Percentiles rank a stretch among this genome's conserved stretches.
Conservation (phyloP, 2,888 invertebrate species). For the Magallana nippona region DNA sequence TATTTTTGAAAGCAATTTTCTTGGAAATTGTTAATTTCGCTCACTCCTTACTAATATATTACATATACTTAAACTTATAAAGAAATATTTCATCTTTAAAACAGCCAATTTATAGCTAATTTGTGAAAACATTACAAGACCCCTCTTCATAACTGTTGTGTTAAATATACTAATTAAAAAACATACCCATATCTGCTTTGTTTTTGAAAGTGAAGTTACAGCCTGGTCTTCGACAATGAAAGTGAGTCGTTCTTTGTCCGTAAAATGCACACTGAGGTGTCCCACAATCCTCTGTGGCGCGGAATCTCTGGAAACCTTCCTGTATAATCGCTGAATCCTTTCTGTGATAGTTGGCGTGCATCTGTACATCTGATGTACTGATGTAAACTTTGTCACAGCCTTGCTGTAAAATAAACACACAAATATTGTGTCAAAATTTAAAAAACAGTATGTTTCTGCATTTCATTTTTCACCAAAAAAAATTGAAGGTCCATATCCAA, state of each 20-base stretch:
- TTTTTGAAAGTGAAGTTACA: conserved; percentile 98
- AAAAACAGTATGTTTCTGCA: not conserved
- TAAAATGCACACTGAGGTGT: conserved; percentile 94
- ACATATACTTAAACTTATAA: too few species aligned
- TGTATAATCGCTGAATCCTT: conserved; percentile 98
- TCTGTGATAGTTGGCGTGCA: conserved; percentile 99
- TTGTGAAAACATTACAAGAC: too few species aligned
- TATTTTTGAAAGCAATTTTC: too few species aligned
- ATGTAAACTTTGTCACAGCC: conserved; percentile 92
- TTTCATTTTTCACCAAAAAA: not conserved
- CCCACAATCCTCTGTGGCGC: conserved; percentile 97
- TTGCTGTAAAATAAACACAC: conserved; percentile 78
- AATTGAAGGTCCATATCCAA: too few species aligned
- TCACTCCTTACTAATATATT: too few species aligned
- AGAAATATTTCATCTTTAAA: too few species aligned
- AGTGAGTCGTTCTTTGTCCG: conserved; percentile 97
- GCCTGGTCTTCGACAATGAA: conserved; percentile 94
- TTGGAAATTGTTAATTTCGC: too few species aligned
- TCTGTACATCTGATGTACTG: conserved; percentile 98
- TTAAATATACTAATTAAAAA: not conserved
- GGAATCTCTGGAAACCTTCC: conserved; percentile 97
- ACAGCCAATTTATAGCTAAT: too few species aligned
- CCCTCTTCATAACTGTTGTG: too few species aligned
- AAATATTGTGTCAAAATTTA: not conserved
- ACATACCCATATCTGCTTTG: conserved; percentile 98